A percentile compares a stretch with the other conserved stretches of the same genome.
Conservation (phyloP, 2,888 invertebrate species). For the Serrognathus titanus region DNA sequence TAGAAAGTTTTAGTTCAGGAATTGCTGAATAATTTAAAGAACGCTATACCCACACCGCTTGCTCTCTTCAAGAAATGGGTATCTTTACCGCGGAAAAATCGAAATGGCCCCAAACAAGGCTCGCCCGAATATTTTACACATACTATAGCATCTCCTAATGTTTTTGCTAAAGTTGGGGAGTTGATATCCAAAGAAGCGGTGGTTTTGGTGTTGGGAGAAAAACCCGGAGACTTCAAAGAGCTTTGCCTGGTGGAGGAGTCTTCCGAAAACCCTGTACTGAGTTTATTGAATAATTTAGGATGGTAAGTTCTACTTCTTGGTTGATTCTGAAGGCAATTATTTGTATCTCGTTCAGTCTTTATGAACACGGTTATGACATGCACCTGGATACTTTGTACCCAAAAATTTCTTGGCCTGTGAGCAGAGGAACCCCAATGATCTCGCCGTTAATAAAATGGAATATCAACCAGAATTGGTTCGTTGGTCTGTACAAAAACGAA, state of each 20-base stretch:
- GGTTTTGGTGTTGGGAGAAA: background rate
- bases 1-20: background rate
- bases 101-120: background rate
- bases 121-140: background rate
- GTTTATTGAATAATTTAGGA: constrained; percentile 2
- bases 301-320: background rate
- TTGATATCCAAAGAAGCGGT: background rate
- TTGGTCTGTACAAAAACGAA: constrained; percentile 65
- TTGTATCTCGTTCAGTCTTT: constrained; percentile 56
- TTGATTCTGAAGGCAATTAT: background rate
- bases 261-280: background rate
- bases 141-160: background rate
- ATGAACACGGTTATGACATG: constrained; percentile 72
- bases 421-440: constrained; percentile 79
- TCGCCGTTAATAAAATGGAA: constrained; percentile 86
- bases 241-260: background rate
- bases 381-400: constrained; percentile 76
- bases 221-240: background rate
- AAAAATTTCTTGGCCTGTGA: constrained; percentile 74
- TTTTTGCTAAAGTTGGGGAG: background rate
- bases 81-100: background rate
- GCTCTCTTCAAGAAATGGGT: background rate
- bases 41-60: background rate
- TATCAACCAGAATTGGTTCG: constrained; percentile 73
- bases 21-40: background rate